A percentile compares a stretch with the other conserved stretches of the same genome.
phyloP scores from a whole-genome alignment of 2,797 vertebrate genomes.

The Channa striata region DNA sequence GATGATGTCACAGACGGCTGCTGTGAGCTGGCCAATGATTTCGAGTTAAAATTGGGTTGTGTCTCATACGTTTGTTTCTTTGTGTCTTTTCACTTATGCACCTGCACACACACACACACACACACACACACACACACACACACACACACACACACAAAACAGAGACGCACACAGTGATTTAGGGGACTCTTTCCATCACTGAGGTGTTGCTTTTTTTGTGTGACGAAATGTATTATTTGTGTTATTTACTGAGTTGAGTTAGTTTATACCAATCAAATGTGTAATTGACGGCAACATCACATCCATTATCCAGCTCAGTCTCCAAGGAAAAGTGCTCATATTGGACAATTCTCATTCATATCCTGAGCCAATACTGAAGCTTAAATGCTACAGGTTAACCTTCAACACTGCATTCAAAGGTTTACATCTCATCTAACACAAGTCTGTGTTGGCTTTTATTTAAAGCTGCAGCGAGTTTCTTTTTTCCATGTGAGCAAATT shows the following conservation, averaged over 20 bases:
- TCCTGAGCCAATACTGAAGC: background rate
- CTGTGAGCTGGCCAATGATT: constrained; percentile 59
- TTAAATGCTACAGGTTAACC: background rate
- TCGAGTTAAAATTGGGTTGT: constrained; percentile 57
- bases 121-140: background rate
- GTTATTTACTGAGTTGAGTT: constrained; percentile 2
- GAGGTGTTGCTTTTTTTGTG: background rate
- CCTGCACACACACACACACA: background rate
- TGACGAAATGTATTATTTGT: constrained; percentile 3
- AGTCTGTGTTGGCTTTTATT: background rate
- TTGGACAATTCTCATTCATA: background rate
- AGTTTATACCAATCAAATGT: constrained; percentile 1
- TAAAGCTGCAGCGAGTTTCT: too few species aligned
- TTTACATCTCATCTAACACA: background rate
- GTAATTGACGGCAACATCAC: constrained; percentile 5
- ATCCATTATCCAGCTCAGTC: background rate
- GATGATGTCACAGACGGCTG: constrained; percentile 76
- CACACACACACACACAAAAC: constrained; percentile 4
- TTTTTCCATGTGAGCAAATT: too few species aligned
- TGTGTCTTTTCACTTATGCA: constrained; percentile 9
- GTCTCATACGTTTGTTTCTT: constrained; percentile 31
- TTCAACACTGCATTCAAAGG: background rate
- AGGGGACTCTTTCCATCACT: background rate
- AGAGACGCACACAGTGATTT: background rate
- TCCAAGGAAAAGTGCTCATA: background rate